Conservation (phyloP, 1,140 invertebrate species). For the Sycophaga agraensis region DNA sequence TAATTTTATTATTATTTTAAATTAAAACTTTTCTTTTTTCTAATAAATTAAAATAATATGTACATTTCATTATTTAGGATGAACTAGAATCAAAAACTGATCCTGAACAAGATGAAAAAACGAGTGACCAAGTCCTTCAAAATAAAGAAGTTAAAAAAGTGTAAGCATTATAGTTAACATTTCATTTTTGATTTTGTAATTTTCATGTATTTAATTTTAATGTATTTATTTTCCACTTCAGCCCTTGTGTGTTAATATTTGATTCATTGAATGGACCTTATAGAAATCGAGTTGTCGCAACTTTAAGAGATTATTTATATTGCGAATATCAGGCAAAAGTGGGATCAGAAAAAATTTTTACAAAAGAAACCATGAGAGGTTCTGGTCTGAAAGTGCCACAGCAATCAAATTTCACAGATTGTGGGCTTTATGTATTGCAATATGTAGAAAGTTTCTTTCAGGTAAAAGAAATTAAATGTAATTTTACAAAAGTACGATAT, state of each 20-base stretch:
- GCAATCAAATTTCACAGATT: conserved; percentile 96
- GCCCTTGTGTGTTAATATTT: conserved; percentile 91
- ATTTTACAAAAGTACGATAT: conserved; percentile 10
- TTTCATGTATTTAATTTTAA: conserved; percentile 6
- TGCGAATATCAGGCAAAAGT: conserved; percentile 86
- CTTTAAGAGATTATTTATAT: conserved; percentile 84
- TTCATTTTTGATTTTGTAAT: neutral
- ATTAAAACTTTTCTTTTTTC: no score
- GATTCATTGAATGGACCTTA: conserved; percentile 86
- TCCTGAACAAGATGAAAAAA: conserved; percentile 19
- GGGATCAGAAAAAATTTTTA: conserved; percentile 65
- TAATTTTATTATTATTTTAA: conserved; percentile 5
- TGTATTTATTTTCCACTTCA: conserved; percentile 30
- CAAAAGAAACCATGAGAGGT: conserved; percentile 80
- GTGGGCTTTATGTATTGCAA: conserved; percentile 92
- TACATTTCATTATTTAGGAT: conserved; percentile 38
- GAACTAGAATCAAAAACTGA: conserved; percentile 36
- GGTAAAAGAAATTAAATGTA: conserved; percentile 51
- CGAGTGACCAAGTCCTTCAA: conserved; percentile 3
- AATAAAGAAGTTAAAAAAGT: conserved; percentile 38
- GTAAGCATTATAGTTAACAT: conserved; percentile 34
- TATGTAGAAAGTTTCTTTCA: conserved; percentile 95
- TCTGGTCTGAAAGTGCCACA: conserved; percentile 87
- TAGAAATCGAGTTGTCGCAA: conserved; percentile 79
- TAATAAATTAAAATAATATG: conserved; percentile 1